Evolutionary conservation across 2,113 vertebrate species (phyloP).

Genomic region (Leucopsar rothschildi): DNA sequence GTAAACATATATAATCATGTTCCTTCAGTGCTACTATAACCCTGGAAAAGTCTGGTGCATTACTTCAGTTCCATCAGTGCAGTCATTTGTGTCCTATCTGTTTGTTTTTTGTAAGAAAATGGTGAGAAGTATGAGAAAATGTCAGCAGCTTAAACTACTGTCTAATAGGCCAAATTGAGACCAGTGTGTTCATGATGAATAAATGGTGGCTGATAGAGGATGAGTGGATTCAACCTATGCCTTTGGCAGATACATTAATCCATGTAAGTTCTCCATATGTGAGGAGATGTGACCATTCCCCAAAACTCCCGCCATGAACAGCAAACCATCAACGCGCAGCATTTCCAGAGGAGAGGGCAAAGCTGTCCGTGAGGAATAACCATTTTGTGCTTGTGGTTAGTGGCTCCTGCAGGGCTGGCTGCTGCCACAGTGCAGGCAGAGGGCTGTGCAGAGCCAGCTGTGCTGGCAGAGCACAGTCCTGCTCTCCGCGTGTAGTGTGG

Average conservation of each 20-base stretch:
- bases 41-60: not conserved
- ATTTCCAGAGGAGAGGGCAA: not conserved
- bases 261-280: not conserved
- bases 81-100: not conserved
- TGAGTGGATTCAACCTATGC: not conserved
- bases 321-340: not conserved
- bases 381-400: not conserved
- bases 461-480: not conserved
- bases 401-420: fast-evolving
- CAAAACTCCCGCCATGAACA: not conserved
- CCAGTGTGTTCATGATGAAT: not conserved
- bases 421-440: not conserved
- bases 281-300: not conserved
- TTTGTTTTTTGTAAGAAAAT: not conserved
- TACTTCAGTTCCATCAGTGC: not conserved
- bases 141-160: not conserved
- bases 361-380: fast-evolving
- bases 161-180: not conserved
- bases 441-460: not conserved
- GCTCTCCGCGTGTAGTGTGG: fast-evolving
- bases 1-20: not conserved
- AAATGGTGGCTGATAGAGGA: not conserved
- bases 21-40: not conserved
- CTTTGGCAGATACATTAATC: not conserved
- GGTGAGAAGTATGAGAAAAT: not conserved